Evolutionary conservation across 2,888 invertebrate species (phyloP), one percentile per base, ranked within the genome.

Genomic region (Andrena camellia): DNA sequence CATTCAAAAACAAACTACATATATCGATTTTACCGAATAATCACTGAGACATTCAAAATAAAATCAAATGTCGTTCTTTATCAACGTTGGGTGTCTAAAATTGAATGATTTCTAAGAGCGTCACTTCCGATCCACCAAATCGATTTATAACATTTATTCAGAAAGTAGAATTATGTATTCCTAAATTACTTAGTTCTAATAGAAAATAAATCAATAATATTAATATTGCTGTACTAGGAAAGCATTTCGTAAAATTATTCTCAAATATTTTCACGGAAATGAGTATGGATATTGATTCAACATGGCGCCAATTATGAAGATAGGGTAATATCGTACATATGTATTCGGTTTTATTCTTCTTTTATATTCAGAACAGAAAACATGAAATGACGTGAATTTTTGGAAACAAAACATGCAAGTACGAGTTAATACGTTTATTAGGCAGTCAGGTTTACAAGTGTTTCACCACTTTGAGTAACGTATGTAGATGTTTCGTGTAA

Each of bases 371-470:
- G 17, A 64, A 35, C 4, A 26, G 10, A 1, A 33, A 20, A 59
- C 13, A 59, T 48, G 17, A 48, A 64, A 48, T 13, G 13, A 6
- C 33, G 10, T 26, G 8, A 35, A 52, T 23, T 29, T 68, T 50
- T 23, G 29, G 0, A 42, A 50, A 60, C 10, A 59, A 42, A 23
- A n/a, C 4, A 48, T 52, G 6, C 64, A 62, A 26, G 42, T 68
- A 52, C 73, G 35, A 85, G 57, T 80, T 81, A 84, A 81, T 85
- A 78, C 60, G n/a, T 88, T 88, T 84, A 86, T 88, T 84, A 87
- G 76, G 83, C 83, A 88, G 81, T 88, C 59, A 64, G 50, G 69
- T 67, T 88, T 88, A 88, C 87, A 88, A 60, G 72, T 31, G 73
- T 78, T 62, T 57, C 64, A 71, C 52, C 78, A 81, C 20, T 23